These are phyloP conservation scores for Macrosoma leucophasiata DNA, from an alignment of 2,888 invertebrate species.

Conservation along the genomic window DNA sequence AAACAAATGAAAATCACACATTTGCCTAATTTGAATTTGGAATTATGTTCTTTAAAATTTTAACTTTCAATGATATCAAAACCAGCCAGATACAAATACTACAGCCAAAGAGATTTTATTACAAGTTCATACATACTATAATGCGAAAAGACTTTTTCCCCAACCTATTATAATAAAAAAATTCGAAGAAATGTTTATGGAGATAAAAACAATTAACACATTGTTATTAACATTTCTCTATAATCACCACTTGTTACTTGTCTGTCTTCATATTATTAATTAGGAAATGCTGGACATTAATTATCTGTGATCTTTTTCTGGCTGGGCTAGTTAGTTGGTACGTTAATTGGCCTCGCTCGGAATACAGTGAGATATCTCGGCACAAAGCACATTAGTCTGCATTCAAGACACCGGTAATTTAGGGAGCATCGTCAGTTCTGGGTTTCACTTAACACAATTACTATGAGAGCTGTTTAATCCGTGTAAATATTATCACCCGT, in stretches of 20 bases:
- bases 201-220: too few relatives aligned
- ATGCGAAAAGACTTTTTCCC: too few relatives aligned
- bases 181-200: too few relatives aligned
- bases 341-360: slow-evolving; percentile 28
- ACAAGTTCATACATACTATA: too few relatives aligned
- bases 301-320: slow-evolving; percentile 3
- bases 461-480: slow-evolving; percentile 27
- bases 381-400: slow-evolving; percentile 32
- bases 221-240: too few relatives aligned
- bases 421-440: slow-evolving; percentile 25
- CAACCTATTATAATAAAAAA: too few relatives aligned
- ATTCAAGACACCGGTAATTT: slow-evolving; percentile 34
- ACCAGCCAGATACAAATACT: too few relatives aligned
- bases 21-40: too few relatives aligned
- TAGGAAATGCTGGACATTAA: not conserved
- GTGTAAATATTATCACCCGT: slow-evolving; percentile 28
- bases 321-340: slow-evolving; percentile 9
- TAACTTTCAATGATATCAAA: too few relatives aligned
- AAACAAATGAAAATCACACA: too few relatives aligned
- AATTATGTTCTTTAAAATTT: too few relatives aligned
- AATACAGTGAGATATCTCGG: slow-evolving; percentile 23
- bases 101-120: too few relatives aligned
- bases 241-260: not conserved
- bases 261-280: not conserved
- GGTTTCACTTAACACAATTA: slow-evolving; percentile 41